phyloP scores from a whole-genome alignment of 2,888 invertebrate species.

The Melanotus villosus region DNA sequence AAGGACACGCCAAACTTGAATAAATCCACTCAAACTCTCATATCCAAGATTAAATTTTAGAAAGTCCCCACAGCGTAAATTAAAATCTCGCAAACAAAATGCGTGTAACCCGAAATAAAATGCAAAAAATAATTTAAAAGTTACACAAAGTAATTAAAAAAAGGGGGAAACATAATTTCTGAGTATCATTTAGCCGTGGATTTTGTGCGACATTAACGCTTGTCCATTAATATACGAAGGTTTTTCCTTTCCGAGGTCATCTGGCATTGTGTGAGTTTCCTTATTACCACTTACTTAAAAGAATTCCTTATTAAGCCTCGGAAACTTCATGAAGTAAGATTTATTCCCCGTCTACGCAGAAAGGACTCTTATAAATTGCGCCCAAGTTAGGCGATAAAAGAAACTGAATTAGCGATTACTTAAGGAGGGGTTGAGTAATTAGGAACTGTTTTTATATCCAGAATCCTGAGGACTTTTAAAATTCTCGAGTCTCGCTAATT shows the following conservation, averaged over 20 bases:
- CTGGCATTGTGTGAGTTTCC: background rate
- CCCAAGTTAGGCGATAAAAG: slow-evolving; percentile 30
- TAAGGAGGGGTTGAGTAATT: slow-evolving; percentile 19
- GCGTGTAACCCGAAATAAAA: too few relatives aligned
- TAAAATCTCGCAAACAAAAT: too few relatives aligned
- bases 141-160: too few relatives aligned
- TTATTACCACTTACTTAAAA: slow-evolving; percentile 22
- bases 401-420: slow-evolving; percentile 35
- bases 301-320: slow-evolving; percentile 21
- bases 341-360: slow-evolving; percentile 20
- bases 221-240: background rate
- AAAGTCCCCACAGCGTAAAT: too few relatives aligned
- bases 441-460: slow-evolving; percentile 27
- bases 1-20: too few relatives aligned
- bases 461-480: slow-evolving; percentile 23
- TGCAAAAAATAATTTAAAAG: too few relatives aligned
- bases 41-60: too few relatives aligned
- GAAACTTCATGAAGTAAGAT: slow-evolving; percentile 24
- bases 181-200: background rate
- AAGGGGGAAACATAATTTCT: background rate
- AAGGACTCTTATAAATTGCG: slow-evolving; percentile 28
- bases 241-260: background rate
- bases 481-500: slow-evolving; percentile 25
- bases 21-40: too few relatives aligned
- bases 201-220: background rate